Conservation (phyloP, 2,888 invertebrate species). For the Acheta domesticus region DNA sequence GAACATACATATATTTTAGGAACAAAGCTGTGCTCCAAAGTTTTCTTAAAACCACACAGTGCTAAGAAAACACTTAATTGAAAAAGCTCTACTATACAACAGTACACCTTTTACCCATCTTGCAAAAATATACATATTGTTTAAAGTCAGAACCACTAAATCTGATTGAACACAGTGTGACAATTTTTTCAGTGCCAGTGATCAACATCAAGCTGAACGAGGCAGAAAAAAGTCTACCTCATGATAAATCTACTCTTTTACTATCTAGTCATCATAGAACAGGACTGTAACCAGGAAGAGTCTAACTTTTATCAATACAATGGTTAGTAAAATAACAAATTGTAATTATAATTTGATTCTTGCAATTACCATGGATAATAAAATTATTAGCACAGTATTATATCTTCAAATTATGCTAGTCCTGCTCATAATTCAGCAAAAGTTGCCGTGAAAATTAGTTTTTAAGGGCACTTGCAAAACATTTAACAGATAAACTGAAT, state of each 20-base stretch:
- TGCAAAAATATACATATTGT: conserved; percentile 6
- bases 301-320: too few species aligned
- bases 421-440: neutral
- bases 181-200: neutral
- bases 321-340: too few species aligned
- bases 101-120: neutral
- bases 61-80: neutral
- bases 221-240: too few species aligned
- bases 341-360: too few species aligned
- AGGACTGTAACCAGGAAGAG: too few species aligned
- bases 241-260: too few species aligned
- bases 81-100: neutral
- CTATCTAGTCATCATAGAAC: too few species aligned
- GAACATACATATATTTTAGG: neutral
- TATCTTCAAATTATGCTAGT: neutral
- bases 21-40: conserved; percentile 18
- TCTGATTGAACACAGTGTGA: neutral
- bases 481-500: too few species aligned
- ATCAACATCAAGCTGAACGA: neutral
- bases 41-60: neutral
- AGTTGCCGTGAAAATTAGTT: neutral
- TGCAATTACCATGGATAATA: neutral
- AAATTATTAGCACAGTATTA: neutral
- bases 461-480: neutral
- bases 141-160: neutral